Conservation (phyloP, 2,888 invertebrate species). For the Willowsia nigromaculata region DNA sequence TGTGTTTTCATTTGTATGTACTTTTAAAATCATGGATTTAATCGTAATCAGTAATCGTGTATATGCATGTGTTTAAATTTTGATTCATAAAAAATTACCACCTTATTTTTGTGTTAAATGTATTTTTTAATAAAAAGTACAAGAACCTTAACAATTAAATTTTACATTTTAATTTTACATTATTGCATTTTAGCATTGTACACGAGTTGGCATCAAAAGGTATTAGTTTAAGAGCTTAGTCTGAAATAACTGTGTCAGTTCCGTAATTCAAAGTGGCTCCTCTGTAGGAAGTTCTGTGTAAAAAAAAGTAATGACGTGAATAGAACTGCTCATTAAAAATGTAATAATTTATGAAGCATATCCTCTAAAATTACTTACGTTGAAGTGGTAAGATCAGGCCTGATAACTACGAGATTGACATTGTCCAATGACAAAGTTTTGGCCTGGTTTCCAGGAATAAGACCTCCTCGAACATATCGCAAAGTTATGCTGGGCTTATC, state of each 20-base stretch:
- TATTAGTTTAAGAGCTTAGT: constrained; percentile 17
- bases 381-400: constrained; percentile 68
- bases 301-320: neutral
- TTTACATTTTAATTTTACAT: constrained; percentile 23
- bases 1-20: too few species aligned
- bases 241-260: constrained; percentile 69
- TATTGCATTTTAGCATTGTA: too few species aligned
- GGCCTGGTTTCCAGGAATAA: constrained; percentile 74
- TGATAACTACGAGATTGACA: constrained; percentile 71
- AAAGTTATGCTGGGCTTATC: constrained; percentile 65
- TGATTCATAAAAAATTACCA: neutral
- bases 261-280: constrained; percentile 74
- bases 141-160: constrained; percentile 16
- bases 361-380: constrained; percentile 76
- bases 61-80: too few species aligned
- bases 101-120: neutral
- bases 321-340: neutral
- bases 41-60: too few species aligned
- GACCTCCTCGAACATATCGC: constrained; percentile 74
- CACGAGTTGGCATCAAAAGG: neutral
- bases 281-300: constrained; percentile 60
- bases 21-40: too few species aligned
- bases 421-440: constrained; percentile 70
- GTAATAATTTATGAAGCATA: neutral
- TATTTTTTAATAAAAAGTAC: constrained; percentile 52